Base-by-base conservation (phyloP, 2,113 vertebrate genomes). In the Myrmecophaga tridactyla region DNA sequence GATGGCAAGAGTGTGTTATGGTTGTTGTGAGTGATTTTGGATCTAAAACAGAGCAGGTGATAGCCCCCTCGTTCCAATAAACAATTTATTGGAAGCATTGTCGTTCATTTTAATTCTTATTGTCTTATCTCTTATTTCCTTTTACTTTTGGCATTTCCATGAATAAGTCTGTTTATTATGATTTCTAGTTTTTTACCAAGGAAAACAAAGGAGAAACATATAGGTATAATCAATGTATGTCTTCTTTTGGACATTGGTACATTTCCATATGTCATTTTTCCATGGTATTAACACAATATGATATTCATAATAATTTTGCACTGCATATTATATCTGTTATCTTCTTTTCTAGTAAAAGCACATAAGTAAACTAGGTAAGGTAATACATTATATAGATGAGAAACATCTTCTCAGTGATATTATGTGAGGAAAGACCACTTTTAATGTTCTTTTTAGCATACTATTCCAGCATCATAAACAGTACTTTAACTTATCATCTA, bases 91-190 rank as follows among this genome's bases (percentile, higher is more conserved):
- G 6, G 9, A 82, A 11, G 14, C 3, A 76, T 72, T 60, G 9
- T 58, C 81, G 62, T 69, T 76, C 41, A 89, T 51, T 73, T 89
- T 87, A 80, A 23, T 92, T 89, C 10, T 91, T 70, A 76, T n/a
- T 73, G 8, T 85, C 7, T 92, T 41, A 88, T 78, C 8, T 70
- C 25, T 56, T 89, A 20, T 69, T 69, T 85, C 23, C 39, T 4
- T 86, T 90, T 67, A 41, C 51, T 91, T 92, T 46, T 93, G 62
- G 89, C 20, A 86, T 72, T 86, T 73, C 41, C 25, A 7, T 65
- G 75, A 13, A 80, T 83, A 69, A 69, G 73, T 8, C 63, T 92
- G 14, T 73, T 87, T 85, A 53, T 93, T 82, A 69, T 1, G 48
- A 25, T 80, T 90, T 77, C 69, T 58, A 51, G 41, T 69, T 81